These are phyloP conservation scores for Proterorhinus semilunaris DNA, from an alignment of 2,113 vertebrate genomes.

Conservation along the genomic window DNA sequence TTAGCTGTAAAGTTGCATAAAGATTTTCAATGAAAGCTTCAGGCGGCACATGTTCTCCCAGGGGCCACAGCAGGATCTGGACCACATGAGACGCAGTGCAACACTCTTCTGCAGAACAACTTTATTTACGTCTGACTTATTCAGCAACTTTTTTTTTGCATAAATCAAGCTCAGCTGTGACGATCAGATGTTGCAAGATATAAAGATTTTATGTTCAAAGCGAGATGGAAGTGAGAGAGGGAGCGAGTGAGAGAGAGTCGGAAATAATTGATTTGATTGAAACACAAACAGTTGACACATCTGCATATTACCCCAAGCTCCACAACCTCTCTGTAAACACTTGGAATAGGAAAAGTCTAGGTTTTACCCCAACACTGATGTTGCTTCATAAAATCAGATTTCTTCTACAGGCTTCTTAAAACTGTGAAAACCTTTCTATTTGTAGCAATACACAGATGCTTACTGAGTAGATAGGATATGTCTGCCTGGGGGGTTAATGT, in stretches of 20 bases:
- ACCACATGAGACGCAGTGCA: conserved; percentile 16
- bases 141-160: not conserved
- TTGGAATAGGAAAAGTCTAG: not conserved
- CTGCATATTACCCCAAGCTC: no score
- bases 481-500: conserved; percentile 14
- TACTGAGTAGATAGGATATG: not conserved
- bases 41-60: conserved; percentile 24
- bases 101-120: not conserved
- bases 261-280: no score
- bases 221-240: no score
- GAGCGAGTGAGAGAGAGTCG: no score
- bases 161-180: not conserved
- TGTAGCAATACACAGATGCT: conserved; percentile 32
- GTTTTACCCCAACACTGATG: not conserved
- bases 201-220: no score
- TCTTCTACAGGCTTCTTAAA: conserved; percentile 4
- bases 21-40: conserved; percentile 34
- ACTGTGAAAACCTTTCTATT: conserved; percentile 6
- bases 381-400: not conserved
- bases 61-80: conserved; percentile 24
- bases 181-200: not conserved
- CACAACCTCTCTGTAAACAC: no score
- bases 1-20: conserved; percentile 48
- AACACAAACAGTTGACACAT: no score
- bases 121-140: not conserved